Percentiles rank a stretch among this genome's conserved stretches.
phyloP scores from a whole-genome alignment of 2,888 invertebrate genomes.

The Margaritifera margaritifera region DNA sequence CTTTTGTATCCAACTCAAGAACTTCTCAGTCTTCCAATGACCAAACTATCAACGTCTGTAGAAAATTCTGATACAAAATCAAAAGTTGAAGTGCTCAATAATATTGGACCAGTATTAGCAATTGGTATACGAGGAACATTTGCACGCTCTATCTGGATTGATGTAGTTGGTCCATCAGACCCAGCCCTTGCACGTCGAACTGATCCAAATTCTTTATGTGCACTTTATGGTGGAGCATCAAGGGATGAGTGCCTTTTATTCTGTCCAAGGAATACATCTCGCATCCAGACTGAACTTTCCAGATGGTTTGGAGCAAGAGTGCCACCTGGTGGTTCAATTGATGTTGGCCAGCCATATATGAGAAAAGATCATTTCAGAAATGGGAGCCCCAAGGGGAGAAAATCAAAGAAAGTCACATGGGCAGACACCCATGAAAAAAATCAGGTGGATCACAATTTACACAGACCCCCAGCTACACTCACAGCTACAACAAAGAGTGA shows the following conservation, averaged over 20 bases:
- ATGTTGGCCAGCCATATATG: constrained; percentile 58
- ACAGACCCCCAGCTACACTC: constrained; percentile 59
- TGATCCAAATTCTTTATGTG: constrained; percentile 68
- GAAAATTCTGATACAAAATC: constrained; percentile 30
- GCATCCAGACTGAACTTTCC: constrained; percentile 57
- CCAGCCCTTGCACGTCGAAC: constrained; percentile 62
- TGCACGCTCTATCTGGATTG: constrained; percentile 64
- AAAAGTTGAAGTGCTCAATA: constrained; percentile 47
- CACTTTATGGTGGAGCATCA: constrained; percentile 63
- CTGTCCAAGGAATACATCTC: constrained; percentile 60
- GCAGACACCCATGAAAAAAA: constrained; percentile 26
- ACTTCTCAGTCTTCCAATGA: constrained; percentile 44
- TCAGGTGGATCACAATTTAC: constrained; percentile 1
- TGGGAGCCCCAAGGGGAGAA: constrained; percentile 52
- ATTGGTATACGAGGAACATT: constrained; percentile 64
- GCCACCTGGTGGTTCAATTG: constrained; percentile 60
- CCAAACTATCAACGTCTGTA: constrained; percentile 13
- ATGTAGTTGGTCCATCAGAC: constrained; percentile 68
- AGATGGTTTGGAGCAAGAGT: constrained; percentile 70
- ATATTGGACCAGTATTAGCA: constrained; percentile 64
- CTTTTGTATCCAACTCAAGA: constrained; percentile 61
- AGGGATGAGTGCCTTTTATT: constrained; percentile 63
- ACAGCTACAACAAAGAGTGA: constrained; percentile 60
- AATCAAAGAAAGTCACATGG: constrained; percentile 49
- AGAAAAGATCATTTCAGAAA: constrained; percentile 47